Base-by-base conservation (phyloP, 2,797 vertebrate genomes). In the Pelochelys cantorii region DNA sequence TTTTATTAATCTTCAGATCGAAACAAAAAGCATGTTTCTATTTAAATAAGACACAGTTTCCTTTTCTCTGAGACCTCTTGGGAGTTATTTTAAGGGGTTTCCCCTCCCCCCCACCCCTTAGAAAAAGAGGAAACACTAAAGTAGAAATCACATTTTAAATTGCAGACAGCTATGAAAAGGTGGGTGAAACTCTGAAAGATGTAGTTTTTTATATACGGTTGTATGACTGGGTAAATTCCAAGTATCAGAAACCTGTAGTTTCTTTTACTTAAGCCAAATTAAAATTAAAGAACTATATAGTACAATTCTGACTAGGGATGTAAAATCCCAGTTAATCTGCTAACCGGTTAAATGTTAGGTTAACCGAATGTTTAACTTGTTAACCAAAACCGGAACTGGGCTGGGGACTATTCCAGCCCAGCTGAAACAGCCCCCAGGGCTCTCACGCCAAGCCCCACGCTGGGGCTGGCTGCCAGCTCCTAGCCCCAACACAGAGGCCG, bases 11-110 rank as follows among this genome's bases (percentile, higher is more conserved):
- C 53, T 85, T 80, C 68, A 92, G 88, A 9, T 3, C 34, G 6
- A 56, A 89, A 86, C 7, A 25, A 15, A 2, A 62, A 34, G 37
- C 6, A 0, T 0, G 18, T 31, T 62, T 48, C 22, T n/a, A 79
- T 75, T 68, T 42, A 27, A 48, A 27, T 75, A 25, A 48, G 25
- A 75, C 71, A 75, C 71, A 7, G 31, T 14, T 27, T 77, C 37
- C 74, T 42, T 75, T 25, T 25, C 71, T 52, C 37, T 10, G 13
- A 27, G 12, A 42, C 14, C 42, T 31, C 42, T 18, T 0, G 1
- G 14, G 0, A 42, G 54, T 78, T 57, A 13, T 54, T 4, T 22
- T 5, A 48, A 17, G 13, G 2, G 3, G 0, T 62, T 62, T 68
- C n/a, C 14, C 42, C 7, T 7, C 5, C 42, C 6, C 42, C 8